These are phyloP conservation scores for Tragelaphus buxtoni DNA, from an alignment of 2,113 vertebrate species.

Conservation along the genomic window DNA sequence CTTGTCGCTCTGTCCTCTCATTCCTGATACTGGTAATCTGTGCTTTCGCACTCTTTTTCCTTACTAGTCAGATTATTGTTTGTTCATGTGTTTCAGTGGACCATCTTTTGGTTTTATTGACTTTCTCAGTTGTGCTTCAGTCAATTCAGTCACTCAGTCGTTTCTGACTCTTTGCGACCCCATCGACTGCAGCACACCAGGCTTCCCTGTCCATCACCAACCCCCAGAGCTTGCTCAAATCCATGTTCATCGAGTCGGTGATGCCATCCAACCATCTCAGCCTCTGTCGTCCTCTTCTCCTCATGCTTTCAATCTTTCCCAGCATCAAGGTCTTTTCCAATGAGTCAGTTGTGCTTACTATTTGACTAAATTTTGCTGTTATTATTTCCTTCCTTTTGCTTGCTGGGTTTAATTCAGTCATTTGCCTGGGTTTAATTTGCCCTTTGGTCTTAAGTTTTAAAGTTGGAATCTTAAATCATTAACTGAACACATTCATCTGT, in stretches of 20 bases:
- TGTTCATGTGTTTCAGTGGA: background rate
- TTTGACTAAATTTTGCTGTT: background rate
- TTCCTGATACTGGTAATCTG: background rate
- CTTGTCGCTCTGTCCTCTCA: background rate
- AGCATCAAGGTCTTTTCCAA: background rate
- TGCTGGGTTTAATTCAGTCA: background rate
- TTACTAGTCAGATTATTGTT: background rate
- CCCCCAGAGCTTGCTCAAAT: background rate
- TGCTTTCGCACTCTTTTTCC: background rate
- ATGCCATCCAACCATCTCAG: background rate
- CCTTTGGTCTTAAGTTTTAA: background rate
- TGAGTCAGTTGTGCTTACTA: background rate
- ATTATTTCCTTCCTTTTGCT: background rate
- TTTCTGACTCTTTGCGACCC: background rate
- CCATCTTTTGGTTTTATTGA: background rate
- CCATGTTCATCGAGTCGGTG: rapidly evolving
- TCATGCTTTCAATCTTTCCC: background rate
- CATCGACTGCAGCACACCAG: background rate
- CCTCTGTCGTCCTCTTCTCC: background rate
- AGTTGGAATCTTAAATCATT: background rate
- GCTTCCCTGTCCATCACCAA: background rate
- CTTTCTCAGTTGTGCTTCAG: background rate
- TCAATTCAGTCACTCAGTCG: background rate
- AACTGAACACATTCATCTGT: background rate
- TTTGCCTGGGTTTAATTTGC: background rate